A percentile compares a stretch with the other conserved stretches of the same genome.
Evolutionary conservation across 2,888 invertebrate genomes (phyloP).

Genomic region (Meteorus cinctellus): DNA sequence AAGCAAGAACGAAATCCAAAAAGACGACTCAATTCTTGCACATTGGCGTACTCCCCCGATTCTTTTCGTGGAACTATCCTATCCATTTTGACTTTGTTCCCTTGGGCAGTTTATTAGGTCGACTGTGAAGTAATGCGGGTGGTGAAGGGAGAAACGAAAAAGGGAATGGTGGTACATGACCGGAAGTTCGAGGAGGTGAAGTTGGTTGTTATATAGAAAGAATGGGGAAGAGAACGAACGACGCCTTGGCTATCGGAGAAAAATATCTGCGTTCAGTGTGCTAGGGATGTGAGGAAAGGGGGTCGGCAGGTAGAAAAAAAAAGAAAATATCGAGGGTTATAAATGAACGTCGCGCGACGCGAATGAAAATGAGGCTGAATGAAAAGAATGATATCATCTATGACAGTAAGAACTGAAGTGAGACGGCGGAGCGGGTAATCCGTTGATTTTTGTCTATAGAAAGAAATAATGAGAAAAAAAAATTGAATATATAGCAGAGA

Average conservation of each 20-base stretch:
- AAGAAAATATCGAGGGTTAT: slow-evolving; percentile 55
- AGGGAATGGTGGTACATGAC: slow-evolving; percentile 22
- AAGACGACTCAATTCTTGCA: slow-evolving; percentile 8
- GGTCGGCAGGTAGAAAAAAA: slow-evolving; percentile 30
- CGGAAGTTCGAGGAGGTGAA: slow-evolving; percentile 26
- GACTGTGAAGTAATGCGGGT: neutral
- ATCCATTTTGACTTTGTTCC: slow-evolving; percentile 37
- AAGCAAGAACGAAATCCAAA: neutral
- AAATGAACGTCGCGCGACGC: slow-evolving; percentile 59
- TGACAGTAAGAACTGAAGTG: slow-evolving; percentile 25
- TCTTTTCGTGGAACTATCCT: slow-evolving; percentile 41
- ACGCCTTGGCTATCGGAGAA: slow-evolving; percentile 14
- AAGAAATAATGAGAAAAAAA: slow-evolving; percentile 55
- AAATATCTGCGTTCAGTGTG: slow-evolving; percentile 2
- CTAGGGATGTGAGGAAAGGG: slow-evolving; percentile 27
- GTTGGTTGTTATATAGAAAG: slow-evolving; percentile 6
- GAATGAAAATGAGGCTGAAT: slow-evolving; percentile 60
- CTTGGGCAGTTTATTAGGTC: slow-evolving; percentile 36
- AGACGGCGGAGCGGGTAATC: slow-evolving; percentile 35
- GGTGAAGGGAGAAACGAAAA: neutral
- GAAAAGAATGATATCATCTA: slow-evolving; percentile 5
- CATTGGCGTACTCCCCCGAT: slow-evolving; percentile 32
- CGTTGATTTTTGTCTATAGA: slow-evolving; percentile 37
- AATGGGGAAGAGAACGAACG: neutral
- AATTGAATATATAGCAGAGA: slow-evolving; percentile 24